Evolutionary conservation across 2,113 vertebrate genomes (phyloP).

Genomic region (Elanus axillaris): DNA sequence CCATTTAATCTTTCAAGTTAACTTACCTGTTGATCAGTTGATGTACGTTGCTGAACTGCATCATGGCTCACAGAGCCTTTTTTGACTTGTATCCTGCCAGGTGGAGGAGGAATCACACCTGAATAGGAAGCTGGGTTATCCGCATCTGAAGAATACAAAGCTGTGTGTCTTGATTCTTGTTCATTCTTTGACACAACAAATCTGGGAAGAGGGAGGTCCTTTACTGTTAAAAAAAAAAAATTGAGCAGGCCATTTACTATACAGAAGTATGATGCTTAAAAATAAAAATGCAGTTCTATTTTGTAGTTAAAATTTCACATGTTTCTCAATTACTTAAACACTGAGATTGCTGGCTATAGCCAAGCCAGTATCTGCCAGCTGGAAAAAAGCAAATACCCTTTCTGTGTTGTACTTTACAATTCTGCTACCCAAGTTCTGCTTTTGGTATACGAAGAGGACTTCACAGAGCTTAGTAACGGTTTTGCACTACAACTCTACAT

Average conservation of each 20-base stretch:
- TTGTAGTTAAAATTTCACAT: not conserved
- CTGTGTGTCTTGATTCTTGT: constrained; percentile 84
- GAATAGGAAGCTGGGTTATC: constrained; percentile 90
- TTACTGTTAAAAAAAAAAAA: constrained; percentile 77
- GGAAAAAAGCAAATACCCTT: not conserved
- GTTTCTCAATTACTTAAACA: not conserved
- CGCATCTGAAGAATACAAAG: constrained; percentile 86
- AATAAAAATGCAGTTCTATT: not conserved
- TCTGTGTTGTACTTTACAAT: not conserved
- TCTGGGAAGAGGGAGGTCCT: constrained; percentile 91
- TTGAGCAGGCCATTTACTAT: not conserved
- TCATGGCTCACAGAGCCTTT: constrained; percentile 90
- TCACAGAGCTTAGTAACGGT: not conserved
- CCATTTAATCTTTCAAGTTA: not conserved
- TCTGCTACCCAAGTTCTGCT: not conserved
- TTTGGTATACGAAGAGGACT: not conserved
- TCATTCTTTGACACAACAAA: constrained; percentile 93
- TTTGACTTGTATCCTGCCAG: constrained; percentile 88
- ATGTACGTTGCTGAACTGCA: constrained; percentile 80
- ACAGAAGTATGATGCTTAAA: not conserved
- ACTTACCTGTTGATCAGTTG: constrained; percentile 87
- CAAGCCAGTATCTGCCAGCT: not conserved
- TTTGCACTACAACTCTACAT: not conserved
- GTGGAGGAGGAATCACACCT: constrained; percentile 91
- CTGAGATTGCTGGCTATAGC: not conserved